Evolutionary conservation across 2,888 invertebrate species (phyloP), one percentile per base, ranked within the genome.

Genomic region (Volucella zonaria): DNA sequence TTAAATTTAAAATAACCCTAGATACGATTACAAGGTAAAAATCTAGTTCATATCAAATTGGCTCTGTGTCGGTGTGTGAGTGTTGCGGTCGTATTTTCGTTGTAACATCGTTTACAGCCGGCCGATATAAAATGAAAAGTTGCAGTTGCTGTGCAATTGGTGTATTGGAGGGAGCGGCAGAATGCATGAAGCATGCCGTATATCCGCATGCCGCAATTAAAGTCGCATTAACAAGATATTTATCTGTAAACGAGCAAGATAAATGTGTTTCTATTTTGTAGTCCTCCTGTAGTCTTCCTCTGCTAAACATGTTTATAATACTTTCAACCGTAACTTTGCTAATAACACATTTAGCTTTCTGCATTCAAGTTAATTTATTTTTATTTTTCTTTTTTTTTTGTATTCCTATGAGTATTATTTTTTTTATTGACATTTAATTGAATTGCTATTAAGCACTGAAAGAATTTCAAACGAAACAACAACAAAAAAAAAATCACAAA

Each of bases 151-250:
- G 42, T 68, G 68, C 74, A 66, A 61, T 61, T 77, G 59, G 61
- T 45, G 31, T 31, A 31, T 61, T 38, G 64, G 68, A 71, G 76
- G 71, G 81, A 81, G 73, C 73, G 71, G 62, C 73, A 54, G 61
- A 73, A 73, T 77, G 61, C 71, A 81, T 73, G 76, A 45, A 64
- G 68, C 68, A 81, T 81, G 80, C 80, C 83, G 64, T 81, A 82
- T 82, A 86, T 88, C 86, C 82, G 86, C 87, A 87, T 88, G 87
- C 82, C 87, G 87, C 87, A 88, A 88, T 88, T 88, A 88, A 88
- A 88, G 86, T 87, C 87, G 79, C 87, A 88, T 88, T 88, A 88
- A 87, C 87, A 87, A 88, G 87, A 87, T 88, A 87, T 87, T 87
- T 87, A 87, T 87, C 87, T 82, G 70, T 85, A 79, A 80, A 79